Percentiles rank a stretch among this genome's conserved stretches.
These are phyloP conservation scores for Odontomyia ornata DNA, from an alignment of 2,888 invertebrate species.

Conservation along the genomic window DNA sequence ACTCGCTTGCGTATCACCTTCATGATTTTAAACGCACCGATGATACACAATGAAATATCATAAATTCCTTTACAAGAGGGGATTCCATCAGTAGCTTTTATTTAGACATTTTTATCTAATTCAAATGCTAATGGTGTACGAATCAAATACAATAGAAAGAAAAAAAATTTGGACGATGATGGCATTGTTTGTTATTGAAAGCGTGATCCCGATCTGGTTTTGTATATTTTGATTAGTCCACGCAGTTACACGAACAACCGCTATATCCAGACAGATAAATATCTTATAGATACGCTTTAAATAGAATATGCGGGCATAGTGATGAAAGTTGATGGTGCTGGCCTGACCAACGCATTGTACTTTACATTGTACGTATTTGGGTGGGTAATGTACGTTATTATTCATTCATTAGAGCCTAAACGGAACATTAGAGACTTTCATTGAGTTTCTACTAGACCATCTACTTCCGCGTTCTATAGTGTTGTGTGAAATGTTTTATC, in stretches of 20 bases:
- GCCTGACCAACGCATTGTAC: not conserved
- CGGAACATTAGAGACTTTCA: no score
- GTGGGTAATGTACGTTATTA: not conserved
- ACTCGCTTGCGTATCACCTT: no score
- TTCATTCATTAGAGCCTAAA: no score
- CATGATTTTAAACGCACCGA: no score
- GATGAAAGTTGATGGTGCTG: not conserved
- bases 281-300: not conserved
- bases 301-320: not conserved
- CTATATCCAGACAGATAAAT: not conserved
- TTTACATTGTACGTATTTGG: not conserved
- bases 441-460: no score
- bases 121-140: not conserved
- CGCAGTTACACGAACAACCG: conserved; percentile 1
- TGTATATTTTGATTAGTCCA: not conserved
- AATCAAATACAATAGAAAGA: not conserved
- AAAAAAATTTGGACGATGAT: not conserved
- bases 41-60: no score
- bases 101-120: not conserved
- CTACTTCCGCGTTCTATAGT: no score
- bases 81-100: not conserved
- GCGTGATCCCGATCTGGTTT: not conserved
- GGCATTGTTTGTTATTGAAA: not conserved
- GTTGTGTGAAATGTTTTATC: no score
- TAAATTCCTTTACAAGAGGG: no score